Conservation (phyloP, 2,113 vertebrate genomes). For the Gopherus flavomarginatus region DNA sequence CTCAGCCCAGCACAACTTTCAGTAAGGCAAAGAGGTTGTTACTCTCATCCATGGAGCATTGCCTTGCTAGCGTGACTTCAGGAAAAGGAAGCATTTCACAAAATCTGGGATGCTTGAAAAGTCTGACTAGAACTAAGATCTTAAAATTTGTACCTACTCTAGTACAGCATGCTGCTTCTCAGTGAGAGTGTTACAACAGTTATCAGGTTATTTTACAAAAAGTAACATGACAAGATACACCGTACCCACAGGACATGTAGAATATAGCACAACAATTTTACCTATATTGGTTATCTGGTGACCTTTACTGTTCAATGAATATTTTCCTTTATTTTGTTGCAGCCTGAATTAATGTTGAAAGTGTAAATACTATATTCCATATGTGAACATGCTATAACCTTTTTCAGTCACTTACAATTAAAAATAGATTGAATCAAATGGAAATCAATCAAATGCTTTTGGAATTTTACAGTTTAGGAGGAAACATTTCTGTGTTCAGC, state of each 20-base stretch:
- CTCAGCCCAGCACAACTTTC: neutral
- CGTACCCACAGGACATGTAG: neutral
- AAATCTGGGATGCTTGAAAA: neutral
- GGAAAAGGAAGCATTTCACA: neutral
- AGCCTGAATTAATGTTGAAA: neutral
- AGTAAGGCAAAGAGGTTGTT: neutral
- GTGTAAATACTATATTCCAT: neutral
- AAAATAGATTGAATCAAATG: neutral
- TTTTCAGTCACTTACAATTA: neutral
- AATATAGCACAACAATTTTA: neutral
- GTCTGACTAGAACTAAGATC: constrained; percentile 5
- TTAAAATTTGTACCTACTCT: neutral
- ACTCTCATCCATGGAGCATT: neutral
- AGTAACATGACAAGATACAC: neutral
- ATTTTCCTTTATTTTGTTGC: neutral
- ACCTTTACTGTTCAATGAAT: neutral
- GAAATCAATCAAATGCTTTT: neutral
- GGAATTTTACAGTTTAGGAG: neutral
- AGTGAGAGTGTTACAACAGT: neutral
- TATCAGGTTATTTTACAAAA: neutral
- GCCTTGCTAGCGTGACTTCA: neutral
- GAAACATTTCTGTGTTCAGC: neutral
- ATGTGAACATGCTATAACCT: neutral
- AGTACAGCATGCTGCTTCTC: neutral
- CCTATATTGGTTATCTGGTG: neutral